Conservation (phyloP, 2,797 vertebrate genomes). For the Aulostomus chinensis region DNA sequence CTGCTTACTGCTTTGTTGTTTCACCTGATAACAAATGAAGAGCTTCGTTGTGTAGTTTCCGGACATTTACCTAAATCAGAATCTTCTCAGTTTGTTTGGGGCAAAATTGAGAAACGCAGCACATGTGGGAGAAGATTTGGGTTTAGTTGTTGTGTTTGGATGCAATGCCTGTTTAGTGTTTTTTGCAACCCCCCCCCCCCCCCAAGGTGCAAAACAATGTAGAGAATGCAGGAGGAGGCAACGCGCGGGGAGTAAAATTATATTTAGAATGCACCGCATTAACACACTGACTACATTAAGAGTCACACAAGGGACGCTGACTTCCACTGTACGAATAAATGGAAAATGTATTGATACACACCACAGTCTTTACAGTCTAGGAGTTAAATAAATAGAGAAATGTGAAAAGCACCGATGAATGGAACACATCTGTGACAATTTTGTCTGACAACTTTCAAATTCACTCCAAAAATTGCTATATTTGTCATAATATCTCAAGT, state of each 20-base stretch:
- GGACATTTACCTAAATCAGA: too few relatives aligned
- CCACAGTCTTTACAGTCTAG: too few relatives aligned
- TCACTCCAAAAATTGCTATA: too few relatives aligned
- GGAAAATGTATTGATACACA: too few relatives aligned
- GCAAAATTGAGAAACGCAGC: neutral
- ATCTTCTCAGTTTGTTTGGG: neutral
- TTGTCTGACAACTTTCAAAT: too few relatives aligned
- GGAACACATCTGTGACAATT: too few relatives aligned
- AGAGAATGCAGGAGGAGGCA: conserved; percentile 3
- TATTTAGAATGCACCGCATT: conserved; percentile 3
- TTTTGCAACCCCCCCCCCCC: neutral
- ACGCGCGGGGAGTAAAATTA: neutral
- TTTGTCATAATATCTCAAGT: too few relatives aligned
- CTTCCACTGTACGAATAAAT: too few relatives aligned
- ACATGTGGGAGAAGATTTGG: neutral
- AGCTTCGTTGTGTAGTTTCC: too few relatives aligned
- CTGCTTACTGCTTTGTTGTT: neutral
- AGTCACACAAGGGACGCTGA: conserved; percentile 7
- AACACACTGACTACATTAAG: neutral
- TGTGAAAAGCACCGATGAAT: too few relatives aligned
- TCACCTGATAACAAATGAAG: neutral
- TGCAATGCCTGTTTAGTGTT: neutral
- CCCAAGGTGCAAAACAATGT: conserved; percentile 7
- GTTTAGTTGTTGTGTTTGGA: conserved; percentile 7
- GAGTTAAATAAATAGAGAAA: too few relatives aligned